A percentile compares a stretch with the other conserved stretches of the same genome.
These are phyloP conservation scores for Trogon melanurus DNA, from an alignment of 2,113 vertebrate species.

Conservation along the genomic window DNA sequence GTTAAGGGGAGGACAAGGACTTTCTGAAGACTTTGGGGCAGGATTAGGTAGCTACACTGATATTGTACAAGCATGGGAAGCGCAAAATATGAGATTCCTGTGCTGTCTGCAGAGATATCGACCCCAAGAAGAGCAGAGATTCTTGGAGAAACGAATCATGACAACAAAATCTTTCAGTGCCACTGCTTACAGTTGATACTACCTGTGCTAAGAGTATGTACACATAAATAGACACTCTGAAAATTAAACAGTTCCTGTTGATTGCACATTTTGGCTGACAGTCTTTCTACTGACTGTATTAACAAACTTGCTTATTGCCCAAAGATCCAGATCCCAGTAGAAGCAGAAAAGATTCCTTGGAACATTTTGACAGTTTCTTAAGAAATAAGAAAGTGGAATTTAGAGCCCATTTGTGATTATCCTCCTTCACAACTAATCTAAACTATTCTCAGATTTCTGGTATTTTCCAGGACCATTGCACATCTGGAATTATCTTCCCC, in stretches of 20 bases:
- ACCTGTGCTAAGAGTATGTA: background rate
- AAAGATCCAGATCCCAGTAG: background rate
- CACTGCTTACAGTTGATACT: background rate
- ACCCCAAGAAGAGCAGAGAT: background rate
- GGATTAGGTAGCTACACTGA: background rate
- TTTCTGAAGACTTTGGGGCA: background rate
- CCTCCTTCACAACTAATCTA: background rate
- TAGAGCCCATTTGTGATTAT: background rate
- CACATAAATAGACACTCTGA: background rate
- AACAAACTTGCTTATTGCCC: background rate
- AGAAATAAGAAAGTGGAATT: background rate
- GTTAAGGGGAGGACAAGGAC: background rate
- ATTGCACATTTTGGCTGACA: background rate
- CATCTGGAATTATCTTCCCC: background rate
- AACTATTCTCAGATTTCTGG: background rate
- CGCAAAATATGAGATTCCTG: background rate
- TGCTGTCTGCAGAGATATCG: background rate
- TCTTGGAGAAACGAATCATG: background rate
- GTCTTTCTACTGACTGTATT: background rate
- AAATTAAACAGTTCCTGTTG: background rate
- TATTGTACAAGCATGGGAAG: background rate
- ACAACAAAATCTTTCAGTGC: background rate
- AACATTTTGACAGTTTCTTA: background rate
- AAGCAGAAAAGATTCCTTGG: background rate
- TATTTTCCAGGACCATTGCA: background rate